These are phyloP conservation scores for Nothoprocta pentlandii DNA, from an alignment of 2,113 vertebrate species.

Conservation along the genomic window DNA sequence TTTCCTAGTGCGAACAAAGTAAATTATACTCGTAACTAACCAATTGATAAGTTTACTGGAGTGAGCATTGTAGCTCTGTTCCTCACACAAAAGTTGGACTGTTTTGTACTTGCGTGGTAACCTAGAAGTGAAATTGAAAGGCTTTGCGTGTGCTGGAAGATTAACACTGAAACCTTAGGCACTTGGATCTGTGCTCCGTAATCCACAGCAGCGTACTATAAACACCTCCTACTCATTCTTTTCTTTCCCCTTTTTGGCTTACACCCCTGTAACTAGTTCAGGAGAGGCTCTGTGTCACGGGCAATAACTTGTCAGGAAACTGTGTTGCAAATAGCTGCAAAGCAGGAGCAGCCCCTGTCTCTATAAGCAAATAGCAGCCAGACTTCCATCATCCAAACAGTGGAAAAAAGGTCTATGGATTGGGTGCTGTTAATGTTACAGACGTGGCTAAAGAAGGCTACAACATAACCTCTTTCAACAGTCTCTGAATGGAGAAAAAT, in stretches of 20 bases:
- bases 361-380: not conserved
- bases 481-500: not conserved
- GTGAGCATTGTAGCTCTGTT: not conserved
- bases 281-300: not conserved
- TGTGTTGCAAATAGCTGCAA: not conserved
- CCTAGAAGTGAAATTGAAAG: slow-evolving; percentile 49
- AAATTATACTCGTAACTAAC: not conserved
- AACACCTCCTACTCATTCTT: slow-evolving; percentile 15
- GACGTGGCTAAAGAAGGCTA: not conserved
- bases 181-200: slow-evolving; percentile 34
- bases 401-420: not conserved
- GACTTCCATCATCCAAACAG: not conserved
- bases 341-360: not conserved
- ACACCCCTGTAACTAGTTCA: not conserved
- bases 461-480: rapidly evolving
- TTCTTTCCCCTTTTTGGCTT: not conserved
- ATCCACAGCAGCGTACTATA: slow-evolving; percentile 32
- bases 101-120: not conserved
- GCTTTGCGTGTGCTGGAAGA: slow-evolving; percentile 46
- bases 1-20: not conserved
- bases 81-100: not conserved
- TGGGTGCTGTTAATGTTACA: not conserved
- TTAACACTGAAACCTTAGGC: slow-evolving; percentile 56
- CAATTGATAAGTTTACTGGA: not conserved
- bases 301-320: not conserved